phyloP scores from a whole-genome alignment of 2,888 invertebrate genomes.

The Scaptomyza reducta region DNA sequence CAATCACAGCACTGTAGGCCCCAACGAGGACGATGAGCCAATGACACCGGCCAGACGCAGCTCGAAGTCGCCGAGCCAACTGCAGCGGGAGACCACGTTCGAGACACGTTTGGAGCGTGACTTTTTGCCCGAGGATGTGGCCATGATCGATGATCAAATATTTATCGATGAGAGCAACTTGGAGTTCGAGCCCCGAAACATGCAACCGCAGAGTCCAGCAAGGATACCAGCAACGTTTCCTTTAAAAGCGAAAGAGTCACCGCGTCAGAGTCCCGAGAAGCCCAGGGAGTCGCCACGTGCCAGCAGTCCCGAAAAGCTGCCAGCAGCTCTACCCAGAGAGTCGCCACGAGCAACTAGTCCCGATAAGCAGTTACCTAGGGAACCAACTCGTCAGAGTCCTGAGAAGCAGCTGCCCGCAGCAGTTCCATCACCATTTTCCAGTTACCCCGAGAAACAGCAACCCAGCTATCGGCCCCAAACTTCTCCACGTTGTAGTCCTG shows the following conservation, averaged over 20 bases:
- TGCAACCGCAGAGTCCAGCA: constrained; percentile 27
- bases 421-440: not conserved
- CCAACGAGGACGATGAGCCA: constrained; percentile 27
- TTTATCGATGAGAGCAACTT: constrained; percentile 48
- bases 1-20: constrained; percentile 27
- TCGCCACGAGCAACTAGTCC: constrained; percentile 33
- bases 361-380: constrained; percentile 20
- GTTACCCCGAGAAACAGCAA: constrained; percentile 13
- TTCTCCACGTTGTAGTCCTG: constrained; percentile 25
- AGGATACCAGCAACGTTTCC: constrained; percentile 17
- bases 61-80: constrained; percentile 64
- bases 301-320: constrained; percentile 10
- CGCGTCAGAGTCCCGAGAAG: constrained; percentile 37
- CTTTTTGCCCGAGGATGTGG: constrained; percentile 38
- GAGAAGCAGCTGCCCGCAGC: constrained; percentile 6
- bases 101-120: constrained; percentile 55
- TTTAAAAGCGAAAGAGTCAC: constrained; percentile 19
- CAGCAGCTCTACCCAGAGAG: constrained; percentile 22
- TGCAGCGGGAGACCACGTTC: constrained; percentile 71
- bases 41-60: constrained; percentile 42
- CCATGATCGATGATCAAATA: constrained; percentile 56
- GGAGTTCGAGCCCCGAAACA: constrained; percentile 9
- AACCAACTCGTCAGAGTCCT: constrained; percentile 3
- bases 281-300: constrained; percentile 28
- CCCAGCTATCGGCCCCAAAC: constrained; percentile 4